These are phyloP conservation scores for Virgularia gustaviana DNA, from an alignment of 92 coral and sea anemone species.

Conservation along the genomic window DNA sequence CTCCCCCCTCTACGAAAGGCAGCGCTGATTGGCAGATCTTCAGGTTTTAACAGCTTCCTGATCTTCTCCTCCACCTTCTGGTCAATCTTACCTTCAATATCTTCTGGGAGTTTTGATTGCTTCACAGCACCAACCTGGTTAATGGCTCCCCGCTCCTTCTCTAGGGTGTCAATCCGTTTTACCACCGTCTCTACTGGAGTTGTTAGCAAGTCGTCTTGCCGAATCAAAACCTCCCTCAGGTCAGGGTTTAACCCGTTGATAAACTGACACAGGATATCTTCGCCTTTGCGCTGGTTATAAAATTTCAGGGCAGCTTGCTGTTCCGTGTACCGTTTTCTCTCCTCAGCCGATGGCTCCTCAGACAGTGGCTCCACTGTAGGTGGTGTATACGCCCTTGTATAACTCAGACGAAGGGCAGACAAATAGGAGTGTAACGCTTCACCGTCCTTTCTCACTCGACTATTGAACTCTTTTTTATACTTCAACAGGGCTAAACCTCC, in stretches of 20 bases:
- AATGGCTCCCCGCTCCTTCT: conserved; percentile 37
- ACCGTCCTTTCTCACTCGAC: conserved; percentile 28
- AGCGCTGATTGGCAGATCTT: conserved; percentile 30
- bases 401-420: conserved; percentile 39
- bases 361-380: conserved; percentile 36
- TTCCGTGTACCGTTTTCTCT: conserved; percentile 29
- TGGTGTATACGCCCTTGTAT: conserved; percentile 47
- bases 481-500: conserved; percentile 52
- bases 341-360: conserved; percentile 15
- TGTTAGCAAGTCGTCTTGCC: conserved; percentile 34
- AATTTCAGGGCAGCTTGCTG: conserved; percentile 38
- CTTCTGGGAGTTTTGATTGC: conserved; percentile 1
- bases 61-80: conserved; percentile 38
- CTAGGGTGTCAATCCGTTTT: conserved; percentile 38
- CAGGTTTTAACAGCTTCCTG: conserved; percentile 15
- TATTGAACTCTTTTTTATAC: conserved; percentile 43
- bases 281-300: conserved; percentile 34
- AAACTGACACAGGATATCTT: conserved; percentile 47
- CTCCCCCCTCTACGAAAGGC: conserved; percentile 53
- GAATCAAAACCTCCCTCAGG: conserved; percentile 31
- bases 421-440: conserved; percentile 50
- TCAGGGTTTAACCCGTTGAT: conserved; percentile 37
- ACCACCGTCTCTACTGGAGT: conserved; percentile 28
- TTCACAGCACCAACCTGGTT: conserved; percentile 24
- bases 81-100: conserved; percentile 14